Conservation (phyloP, 2,797 vertebrate genomes). For the Arnoldichthys spilopterus region DNA sequence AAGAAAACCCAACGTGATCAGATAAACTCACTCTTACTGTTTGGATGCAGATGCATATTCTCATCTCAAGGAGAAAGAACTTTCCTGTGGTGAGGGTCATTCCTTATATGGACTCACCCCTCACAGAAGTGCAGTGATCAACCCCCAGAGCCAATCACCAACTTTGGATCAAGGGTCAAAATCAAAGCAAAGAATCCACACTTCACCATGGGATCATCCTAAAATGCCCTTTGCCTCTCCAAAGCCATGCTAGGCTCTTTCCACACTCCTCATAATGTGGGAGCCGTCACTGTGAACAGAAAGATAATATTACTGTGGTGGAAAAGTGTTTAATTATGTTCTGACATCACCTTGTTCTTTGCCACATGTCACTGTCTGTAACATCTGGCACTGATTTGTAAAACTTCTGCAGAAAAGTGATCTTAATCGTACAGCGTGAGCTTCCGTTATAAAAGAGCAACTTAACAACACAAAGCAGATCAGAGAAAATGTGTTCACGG, state of each 20-base stretch:
- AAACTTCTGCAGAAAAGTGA: background rate
- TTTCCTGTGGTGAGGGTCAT: conserved; percentile 57
- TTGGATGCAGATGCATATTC: conserved; percentile 37
- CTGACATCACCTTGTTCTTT: background rate
- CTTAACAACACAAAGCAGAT: background rate
- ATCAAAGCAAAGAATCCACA: conserved; percentile 48
- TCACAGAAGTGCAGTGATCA: conserved; percentile 42
- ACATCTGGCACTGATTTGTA: background rate
- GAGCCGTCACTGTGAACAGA: background rate
- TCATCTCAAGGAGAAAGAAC: conserved; percentile 46
- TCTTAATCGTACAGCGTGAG: background rate
- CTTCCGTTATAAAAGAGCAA: background rate
- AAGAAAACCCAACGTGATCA: background rate
- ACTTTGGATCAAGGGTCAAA: conserved; percentile 59
- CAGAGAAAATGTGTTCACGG: background rate
- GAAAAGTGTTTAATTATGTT: background rate
- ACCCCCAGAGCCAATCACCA: conserved; percentile 60
- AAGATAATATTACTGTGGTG: background rate
- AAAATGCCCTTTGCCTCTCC: background rate
- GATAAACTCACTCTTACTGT: conserved; percentile 29
- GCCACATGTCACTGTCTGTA: background rate
- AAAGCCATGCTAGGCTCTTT: background rate
- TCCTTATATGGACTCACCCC: conserved; percentile 65
- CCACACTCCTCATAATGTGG: background rate
- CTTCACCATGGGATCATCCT: conserved; percentile 22